Percentiles rank a stretch among this genome's conserved stretches.
phyloP scores from a whole-genome alignment of 2,888 invertebrate genomes.

The Eudemis profundana region DNA sequence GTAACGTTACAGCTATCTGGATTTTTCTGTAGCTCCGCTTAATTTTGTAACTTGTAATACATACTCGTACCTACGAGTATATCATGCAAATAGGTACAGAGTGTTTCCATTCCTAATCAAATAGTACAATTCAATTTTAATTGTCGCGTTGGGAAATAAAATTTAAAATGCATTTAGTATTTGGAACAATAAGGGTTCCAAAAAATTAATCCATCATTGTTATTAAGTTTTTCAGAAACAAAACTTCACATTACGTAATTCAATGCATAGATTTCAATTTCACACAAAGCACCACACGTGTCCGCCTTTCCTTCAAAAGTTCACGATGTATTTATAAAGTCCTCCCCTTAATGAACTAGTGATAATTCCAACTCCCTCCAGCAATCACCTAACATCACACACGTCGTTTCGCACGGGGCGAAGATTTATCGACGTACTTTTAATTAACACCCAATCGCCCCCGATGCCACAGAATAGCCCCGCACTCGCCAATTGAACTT shows the following conservation, averaged over 20 bases:
- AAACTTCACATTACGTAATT: neutral
- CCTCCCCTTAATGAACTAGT: constrained; percentile 39
- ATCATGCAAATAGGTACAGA: too few relatives aligned
- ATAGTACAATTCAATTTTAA: too few relatives aligned
- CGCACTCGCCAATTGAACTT: constrained; percentile 51
- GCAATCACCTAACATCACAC: constrained; percentile 60
- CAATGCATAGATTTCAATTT: neutral
- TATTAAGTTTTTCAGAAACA: too few relatives aligned
- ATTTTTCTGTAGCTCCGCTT: too few relatives aligned
- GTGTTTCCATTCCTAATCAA: too few relatives aligned
- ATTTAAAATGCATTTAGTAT: too few relatives aligned
- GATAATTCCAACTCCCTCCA: constrained; percentile 58
- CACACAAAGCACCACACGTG: constrained; percentile 19
- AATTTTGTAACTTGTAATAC: too few relatives aligned
- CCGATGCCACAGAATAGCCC: constrained; percentile 50
- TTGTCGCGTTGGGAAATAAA: too few relatives aligned
- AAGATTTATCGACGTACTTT: constrained; percentile 76
- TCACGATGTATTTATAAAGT: constrained; percentile 27
- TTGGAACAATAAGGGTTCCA: too few relatives aligned
- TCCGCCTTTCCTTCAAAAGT: constrained; percentile 7
- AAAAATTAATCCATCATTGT: too few relatives aligned
- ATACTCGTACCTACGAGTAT: too few relatives aligned
- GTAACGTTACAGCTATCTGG: too few relatives aligned
- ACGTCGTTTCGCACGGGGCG: constrained; percentile 72
- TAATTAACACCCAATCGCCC: constrained; percentile 72